Evolutionary conservation across 2,113 vertebrate species (phyloP).

Genomic region (Xenopus tropicalis): DNA sequence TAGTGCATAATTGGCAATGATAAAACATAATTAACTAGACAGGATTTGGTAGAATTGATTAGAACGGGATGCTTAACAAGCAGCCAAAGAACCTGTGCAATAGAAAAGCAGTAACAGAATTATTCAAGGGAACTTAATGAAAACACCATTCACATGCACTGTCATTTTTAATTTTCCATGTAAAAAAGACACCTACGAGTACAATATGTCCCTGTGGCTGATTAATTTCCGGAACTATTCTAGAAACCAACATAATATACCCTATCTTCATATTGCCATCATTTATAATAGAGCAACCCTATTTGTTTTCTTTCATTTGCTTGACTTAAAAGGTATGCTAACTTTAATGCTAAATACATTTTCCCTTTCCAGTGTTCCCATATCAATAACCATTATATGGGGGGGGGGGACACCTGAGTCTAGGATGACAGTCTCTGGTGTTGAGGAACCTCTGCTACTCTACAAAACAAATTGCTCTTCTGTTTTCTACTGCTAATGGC

Average conservation of each 20-base stretch:
- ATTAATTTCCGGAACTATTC: not conserved
- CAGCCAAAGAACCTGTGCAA: not conserved
- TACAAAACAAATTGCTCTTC: too few species aligned
- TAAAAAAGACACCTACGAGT: not conserved
- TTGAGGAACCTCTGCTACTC: too few species aligned
- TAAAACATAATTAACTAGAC: constrained; percentile 1
- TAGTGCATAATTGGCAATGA: constrained; percentile 6
- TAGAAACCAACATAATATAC: not conserved
- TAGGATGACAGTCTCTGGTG: too few species aligned
- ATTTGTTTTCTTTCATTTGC: not conserved
- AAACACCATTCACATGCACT: not conserved
- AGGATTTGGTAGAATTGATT: not conserved
- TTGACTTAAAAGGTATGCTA: too few species aligned
- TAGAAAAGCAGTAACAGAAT: not conserved
- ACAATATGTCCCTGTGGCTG: not conserved
- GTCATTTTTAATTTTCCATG: not conserved
- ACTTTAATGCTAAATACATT: too few species aligned
- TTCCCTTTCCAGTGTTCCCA: too few species aligned
- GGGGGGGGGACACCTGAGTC: too few species aligned
- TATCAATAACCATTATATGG: too few species aligned
- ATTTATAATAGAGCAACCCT: not conserved
- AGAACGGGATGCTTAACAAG: not conserved
- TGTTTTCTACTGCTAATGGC: too few species aligned
- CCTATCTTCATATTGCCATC: not conserved
- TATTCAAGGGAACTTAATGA: not conserved